Conservation (phyloP, 2,888 invertebrate species). For the Drosophila mulleri region DNA sequence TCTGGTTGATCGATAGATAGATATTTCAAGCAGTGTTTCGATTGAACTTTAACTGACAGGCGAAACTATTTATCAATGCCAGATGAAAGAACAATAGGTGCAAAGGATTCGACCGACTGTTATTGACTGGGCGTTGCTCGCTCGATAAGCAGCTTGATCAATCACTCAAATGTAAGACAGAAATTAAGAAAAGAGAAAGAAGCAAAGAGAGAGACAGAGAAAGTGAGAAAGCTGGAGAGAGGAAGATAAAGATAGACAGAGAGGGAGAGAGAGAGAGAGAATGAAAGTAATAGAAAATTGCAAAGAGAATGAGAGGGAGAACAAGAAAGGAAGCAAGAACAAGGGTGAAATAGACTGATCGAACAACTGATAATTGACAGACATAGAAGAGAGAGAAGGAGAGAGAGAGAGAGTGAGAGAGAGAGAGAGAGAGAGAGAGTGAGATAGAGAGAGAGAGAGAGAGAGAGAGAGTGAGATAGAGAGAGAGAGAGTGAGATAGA, state of each 20-base stretch:
- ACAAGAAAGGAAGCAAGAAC: not conserved
- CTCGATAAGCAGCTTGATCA: not conserved
- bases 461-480: not conserved
- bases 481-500: not conserved
- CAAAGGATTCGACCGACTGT: not conserved
- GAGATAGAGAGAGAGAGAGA: no score
- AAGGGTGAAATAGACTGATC: no score
- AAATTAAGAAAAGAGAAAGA: no score
- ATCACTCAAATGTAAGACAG: no score
- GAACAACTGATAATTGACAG: no score
- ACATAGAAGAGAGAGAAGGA: no score
- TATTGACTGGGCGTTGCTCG: not conserved
- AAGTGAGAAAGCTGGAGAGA: not conserved
- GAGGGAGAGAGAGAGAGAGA: not conserved
- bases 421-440: not conserved
- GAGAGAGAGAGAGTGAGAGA: not conserved
- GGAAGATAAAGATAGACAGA: not conserved
- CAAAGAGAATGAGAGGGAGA: not conserved
- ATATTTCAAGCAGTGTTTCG: constrained; percentile 12
- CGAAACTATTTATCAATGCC: constrained; percentile 15
- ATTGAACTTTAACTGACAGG: constrained; percentile 3
- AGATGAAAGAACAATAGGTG: constrained; percentile 2
- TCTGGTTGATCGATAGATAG: constrained; percentile 30
- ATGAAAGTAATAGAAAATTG: not conserved
- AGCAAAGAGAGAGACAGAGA: no score